Conservation (phyloP, 2,888 invertebrate species). For the Sceliomorpha sp. region DNA sequence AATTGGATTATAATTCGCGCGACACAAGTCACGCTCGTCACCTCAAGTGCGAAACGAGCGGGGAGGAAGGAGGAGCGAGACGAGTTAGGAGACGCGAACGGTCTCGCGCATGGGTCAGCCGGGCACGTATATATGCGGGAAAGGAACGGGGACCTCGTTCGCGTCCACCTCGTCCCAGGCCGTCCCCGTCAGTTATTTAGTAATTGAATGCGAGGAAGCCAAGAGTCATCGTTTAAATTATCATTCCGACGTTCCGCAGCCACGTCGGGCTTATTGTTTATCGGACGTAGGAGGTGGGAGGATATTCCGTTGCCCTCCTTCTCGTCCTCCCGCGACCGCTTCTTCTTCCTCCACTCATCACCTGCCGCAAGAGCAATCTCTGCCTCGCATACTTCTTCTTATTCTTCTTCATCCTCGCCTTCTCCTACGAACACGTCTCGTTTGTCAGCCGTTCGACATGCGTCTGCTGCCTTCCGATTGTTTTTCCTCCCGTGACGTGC, state of each 20-base stretch:
- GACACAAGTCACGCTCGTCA: conserved; percentile 79
- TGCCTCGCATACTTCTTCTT: conserved; percentile 28
- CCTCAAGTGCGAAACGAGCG: conserved; percentile 70
- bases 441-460: conserved; percentile 42
- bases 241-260: conserved; percentile 66
- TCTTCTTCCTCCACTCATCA: conserved; percentile 32
- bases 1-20: conserved; percentile 79
- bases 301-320: conserved; percentile 21
- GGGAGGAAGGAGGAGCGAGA: conserved; percentile 37
- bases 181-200: conserved; percentile 76
- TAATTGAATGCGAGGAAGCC: conserved; percentile 77
- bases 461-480: conserved; percentile 50
- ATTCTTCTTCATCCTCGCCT: no score
- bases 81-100: conserved; percentile 35
- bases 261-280: conserved; percentile 49
- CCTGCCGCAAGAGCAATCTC: conserved; percentile 46
- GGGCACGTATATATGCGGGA: conserved; percentile 32
- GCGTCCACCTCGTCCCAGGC: conserved; percentile 45
- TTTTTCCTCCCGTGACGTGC: conserved; percentile 43
- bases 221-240: conserved; percentile 79
- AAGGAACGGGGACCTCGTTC: conserved; percentile 22
- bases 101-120: conserved; percentile 43
- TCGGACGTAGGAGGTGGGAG: conserved; percentile 35
- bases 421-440: conserved; percentile 36
- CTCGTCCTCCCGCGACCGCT: conserved; percentile 4